Evolutionary conservation across 2,797 vertebrate species (phyloP).

Genomic region (Coregonus ussuriensis): DNA sequence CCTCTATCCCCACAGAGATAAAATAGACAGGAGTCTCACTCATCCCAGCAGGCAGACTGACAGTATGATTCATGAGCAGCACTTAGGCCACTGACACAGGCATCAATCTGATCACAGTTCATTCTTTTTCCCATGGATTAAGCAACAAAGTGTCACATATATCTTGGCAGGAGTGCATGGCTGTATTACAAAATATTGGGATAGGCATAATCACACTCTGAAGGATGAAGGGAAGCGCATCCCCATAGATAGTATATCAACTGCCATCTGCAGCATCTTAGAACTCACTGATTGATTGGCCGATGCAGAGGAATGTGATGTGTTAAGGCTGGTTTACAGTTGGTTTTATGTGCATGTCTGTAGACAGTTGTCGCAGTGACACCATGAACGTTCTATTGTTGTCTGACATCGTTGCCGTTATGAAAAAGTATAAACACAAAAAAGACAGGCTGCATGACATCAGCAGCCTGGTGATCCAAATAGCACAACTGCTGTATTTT

Average conservation of each 20-base stretch:
- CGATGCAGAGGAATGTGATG: neutral
- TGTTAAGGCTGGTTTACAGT: neutral
- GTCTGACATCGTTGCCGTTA: too few relatives aligned
- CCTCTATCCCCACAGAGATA: too few relatives aligned
- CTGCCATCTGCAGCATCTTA: neutral
- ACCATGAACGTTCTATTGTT: too few relatives aligned
- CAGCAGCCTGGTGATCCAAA: too few relatives aligned
- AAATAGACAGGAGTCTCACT: neutral
- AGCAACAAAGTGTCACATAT: conserved; percentile 11
- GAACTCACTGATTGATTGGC: neutral
- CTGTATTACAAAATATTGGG: conserved; percentile 9
- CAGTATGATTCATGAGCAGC: conserved; percentile 27
- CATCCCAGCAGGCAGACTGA: conserved; percentile 5
- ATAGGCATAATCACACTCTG: conserved; percentile 15
- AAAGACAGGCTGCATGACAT: too few relatives aligned
- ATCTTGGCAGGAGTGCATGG: neutral
- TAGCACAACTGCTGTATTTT: too few relatives aligned
- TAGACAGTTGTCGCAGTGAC: too few relatives aligned
- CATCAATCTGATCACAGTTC: conserved; percentile 34
- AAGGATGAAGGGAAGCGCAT: neutral
- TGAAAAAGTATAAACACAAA: too few relatives aligned
- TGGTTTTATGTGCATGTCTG: too few relatives aligned
- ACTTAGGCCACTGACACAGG: conserved; percentile 27
- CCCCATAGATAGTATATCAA: neutral
- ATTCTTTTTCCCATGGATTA: conserved; percentile 23